Conservation (phyloP, 2,797 vertebrate species). For the Acrossocheilus fasciatus region DNA sequence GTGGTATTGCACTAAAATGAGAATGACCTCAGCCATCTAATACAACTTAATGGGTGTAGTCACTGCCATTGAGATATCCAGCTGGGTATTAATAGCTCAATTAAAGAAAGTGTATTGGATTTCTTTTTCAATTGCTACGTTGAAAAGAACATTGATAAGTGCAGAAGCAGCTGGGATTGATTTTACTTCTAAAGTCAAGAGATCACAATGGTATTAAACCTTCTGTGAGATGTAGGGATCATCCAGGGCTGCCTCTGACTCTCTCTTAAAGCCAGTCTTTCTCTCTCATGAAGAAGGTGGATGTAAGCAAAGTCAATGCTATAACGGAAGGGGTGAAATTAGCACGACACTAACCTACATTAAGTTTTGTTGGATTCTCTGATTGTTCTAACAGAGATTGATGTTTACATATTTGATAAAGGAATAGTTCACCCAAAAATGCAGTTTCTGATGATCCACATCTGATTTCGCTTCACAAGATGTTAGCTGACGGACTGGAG, state of each 20-base stretch:
- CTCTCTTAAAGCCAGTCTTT: neutral
- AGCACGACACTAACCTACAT: neutral
- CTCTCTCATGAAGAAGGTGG: neutral
- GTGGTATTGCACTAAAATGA: slow-evolving; percentile 28
- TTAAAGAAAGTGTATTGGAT: slow-evolving; percentile 52
- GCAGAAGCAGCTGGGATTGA: slow-evolving; percentile 47
- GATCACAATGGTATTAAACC: slow-evolving; percentile 55
- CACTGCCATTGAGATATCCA: slow-evolving; percentile 39
- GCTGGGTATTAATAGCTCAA: slow-evolving; percentile 53
- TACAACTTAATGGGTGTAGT: slow-evolving; percentile 45
- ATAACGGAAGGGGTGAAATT: neutral
- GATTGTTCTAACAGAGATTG: neutral
- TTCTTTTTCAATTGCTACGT: slow-evolving; percentile 38
- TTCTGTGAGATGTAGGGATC: slow-evolving; percentile 23
- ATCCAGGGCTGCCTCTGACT: slow-evolving; percentile 1
- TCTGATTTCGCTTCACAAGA: no score
- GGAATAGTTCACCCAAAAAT: neutral
- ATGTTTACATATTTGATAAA: neutral
- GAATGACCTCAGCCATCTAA: slow-evolving; percentile 41
- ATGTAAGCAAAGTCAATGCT: neutral
- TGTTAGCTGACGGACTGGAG: no score
- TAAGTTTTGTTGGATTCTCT: neutral
- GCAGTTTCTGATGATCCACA: neutral
- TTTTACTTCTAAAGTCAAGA: slow-evolving; percentile 54
- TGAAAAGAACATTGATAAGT: slow-evolving; percentile 51